Conservation (phyloP, 2,888 invertebrate genomes). For the Archips crataeganus region DNA sequence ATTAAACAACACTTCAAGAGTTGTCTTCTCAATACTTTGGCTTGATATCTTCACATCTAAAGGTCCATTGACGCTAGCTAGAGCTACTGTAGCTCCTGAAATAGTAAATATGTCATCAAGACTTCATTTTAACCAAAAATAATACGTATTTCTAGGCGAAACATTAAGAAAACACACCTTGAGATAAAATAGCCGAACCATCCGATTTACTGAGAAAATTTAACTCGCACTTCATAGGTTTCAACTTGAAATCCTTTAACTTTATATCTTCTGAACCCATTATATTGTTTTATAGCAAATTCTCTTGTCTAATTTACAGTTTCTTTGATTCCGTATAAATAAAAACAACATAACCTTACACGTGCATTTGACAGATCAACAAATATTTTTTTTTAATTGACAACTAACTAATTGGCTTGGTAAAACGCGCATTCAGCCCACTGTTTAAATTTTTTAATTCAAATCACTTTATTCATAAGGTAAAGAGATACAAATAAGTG, state of each 20-base stretch:
- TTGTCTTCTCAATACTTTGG: slow-evolving; percentile 91
- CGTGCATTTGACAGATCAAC: slow-evolving; percentile 25
- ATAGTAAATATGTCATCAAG: slow-evolving; percentile 44
- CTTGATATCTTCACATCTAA: slow-evolving; percentile 91
- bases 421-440: neutral
- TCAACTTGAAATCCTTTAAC: slow-evolving; percentile 68
- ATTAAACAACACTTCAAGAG: slow-evolving; percentile 91
- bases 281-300: slow-evolving; percentile 32
- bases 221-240: slow-evolving; percentile 88
- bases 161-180: slow-evolving; percentile 83
- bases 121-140: slow-evolving; percentile 14
- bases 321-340: neutral
- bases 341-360: slow-evolving; percentile 33
- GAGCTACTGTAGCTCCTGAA: slow-evolving; percentile 91
- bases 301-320: neutral
- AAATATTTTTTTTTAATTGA: neutral
- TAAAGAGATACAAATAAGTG: neutral
- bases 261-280: slow-evolving; percentile 61
- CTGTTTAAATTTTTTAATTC: neutral
- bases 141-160: slow-evolving; percentile 3
- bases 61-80: slow-evolving; percentile 94
- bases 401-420: neutral
- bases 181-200: slow-evolving; percentile 91
- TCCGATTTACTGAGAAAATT: slow-evolving; percentile 91
- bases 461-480: too few relatives aligned